Evolutionary conservation across 2,113 vertebrate species (phyloP).

Genomic region (Hyaena hyaena): DNA sequence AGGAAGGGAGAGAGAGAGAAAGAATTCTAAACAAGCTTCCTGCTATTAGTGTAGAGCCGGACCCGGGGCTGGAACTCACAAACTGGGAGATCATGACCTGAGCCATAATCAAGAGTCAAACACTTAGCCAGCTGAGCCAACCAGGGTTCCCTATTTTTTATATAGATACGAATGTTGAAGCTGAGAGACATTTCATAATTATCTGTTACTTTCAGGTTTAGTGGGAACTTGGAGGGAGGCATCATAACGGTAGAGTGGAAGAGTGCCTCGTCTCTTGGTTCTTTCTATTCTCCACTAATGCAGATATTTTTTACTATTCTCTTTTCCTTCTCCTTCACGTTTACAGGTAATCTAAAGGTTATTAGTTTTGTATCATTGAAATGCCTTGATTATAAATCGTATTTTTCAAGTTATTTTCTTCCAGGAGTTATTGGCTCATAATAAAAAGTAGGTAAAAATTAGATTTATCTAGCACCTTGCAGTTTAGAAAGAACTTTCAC

Average conservation of each 20-base stretch:
- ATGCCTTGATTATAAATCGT: not conserved
- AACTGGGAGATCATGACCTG: too few relatives aligned
- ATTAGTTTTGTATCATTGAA: constrained; percentile 2
- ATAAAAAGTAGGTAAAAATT: constrained; percentile 46
- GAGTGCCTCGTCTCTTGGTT: not conserved
- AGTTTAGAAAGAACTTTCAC: constrained; percentile 19
- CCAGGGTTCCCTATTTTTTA: not conserved
- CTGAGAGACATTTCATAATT: constrained; percentile 29
- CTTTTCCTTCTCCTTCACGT: not conserved
- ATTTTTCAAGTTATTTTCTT: constrained; percentile 32
- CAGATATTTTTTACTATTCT: not conserved
- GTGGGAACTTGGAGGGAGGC: not conserved
- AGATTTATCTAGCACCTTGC: not conserved
- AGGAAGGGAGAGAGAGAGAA: too few relatives aligned
- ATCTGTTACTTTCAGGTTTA: constrained; percentile 8
- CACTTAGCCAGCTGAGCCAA: too few relatives aligned
- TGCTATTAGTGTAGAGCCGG: too few relatives aligned
- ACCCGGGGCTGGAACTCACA: too few relatives aligned
- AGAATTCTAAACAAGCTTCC: too few relatives aligned
- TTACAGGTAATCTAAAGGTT: not conserved
- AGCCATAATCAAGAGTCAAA: too few relatives aligned
- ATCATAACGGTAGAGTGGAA: not conserved
- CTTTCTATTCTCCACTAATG: constrained; percentile 1
- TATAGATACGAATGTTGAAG: constrained; percentile 42
- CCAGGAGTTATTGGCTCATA: not conserved